These are phyloP conservation scores for Scaptomyza tumidula DNA, from an alignment of 2,888 invertebrate species.

Conservation along the genomic window DNA sequence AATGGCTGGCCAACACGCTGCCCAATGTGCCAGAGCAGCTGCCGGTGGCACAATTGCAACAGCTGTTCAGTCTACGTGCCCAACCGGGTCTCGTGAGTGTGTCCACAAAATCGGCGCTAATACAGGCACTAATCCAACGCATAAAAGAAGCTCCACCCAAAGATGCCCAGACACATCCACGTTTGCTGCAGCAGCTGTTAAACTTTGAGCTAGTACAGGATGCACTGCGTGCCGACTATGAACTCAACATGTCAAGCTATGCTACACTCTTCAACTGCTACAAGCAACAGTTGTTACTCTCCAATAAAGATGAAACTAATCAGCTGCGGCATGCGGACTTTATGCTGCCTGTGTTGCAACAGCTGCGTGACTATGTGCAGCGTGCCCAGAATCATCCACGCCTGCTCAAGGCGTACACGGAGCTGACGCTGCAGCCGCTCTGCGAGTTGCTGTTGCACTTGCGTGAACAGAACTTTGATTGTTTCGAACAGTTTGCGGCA, in stretches of 20 bases:
- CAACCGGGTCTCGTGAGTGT: slow-evolving; percentile 76
- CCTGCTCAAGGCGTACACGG: slow-evolving; percentile 59
- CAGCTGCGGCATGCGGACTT: slow-evolving; percentile 64
- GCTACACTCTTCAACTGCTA: slow-evolving; percentile 70
- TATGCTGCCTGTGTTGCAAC: slow-evolving; percentile 56
- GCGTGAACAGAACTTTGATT: slow-evolving; percentile 58
- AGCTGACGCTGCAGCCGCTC: slow-evolving; percentile 54
- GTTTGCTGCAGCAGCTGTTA: slow-evolving; percentile 62
- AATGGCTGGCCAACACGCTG: slow-evolving; percentile 70
- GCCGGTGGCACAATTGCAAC: slow-evolving; percentile 38
- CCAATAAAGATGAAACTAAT: not conserved
- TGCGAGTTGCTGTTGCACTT: slow-evolving; percentile 67
- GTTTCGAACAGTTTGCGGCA: slow-evolving; percentile 76
- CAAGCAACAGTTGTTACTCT: slow-evolving; percentile 56
- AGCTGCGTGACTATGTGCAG: slow-evolving; percentile 67
- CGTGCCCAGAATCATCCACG: slow-evolving; percentile 53
- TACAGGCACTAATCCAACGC: slow-evolving; percentile 51
- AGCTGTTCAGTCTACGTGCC: slow-evolving; percentile 66
- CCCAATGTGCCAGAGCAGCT: not conserved
- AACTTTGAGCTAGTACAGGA: slow-evolving; percentile 80
- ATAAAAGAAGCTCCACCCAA: not conserved
- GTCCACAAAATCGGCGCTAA: slow-evolving; percentile 63
- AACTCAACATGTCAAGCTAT: slow-evolving; percentile 59
- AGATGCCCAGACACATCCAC: slow-evolving; percentile 31
- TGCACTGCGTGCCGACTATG: slow-evolving; percentile 68